Percentiles rank a stretch among this genome's conserved stretches.
Conservation (phyloP, 2,113 vertebrate genomes). For the Prochilodus magdalenae region DNA sequence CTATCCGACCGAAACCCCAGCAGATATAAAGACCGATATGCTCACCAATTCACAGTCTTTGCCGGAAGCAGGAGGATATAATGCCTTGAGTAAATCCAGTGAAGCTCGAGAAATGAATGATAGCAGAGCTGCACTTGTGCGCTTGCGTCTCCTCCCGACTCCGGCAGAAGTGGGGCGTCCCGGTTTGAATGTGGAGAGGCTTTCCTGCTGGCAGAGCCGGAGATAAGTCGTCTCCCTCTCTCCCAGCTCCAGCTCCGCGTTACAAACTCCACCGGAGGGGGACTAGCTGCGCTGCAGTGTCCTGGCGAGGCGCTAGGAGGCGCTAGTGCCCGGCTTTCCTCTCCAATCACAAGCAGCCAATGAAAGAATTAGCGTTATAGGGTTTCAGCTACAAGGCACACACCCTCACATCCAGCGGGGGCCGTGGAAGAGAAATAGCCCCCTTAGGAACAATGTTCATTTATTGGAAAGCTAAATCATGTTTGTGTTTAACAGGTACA, state of each 20-base stretch:
- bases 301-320: background rate
- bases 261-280: background rate
- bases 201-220: conserved; percentile 4
- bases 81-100: background rate
- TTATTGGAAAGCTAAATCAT: no score
- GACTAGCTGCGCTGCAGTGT: background rate
- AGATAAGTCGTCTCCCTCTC: conserved; percentile 15
- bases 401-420: no score
- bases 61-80: background rate
- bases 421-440: no score
- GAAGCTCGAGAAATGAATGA: background rate
- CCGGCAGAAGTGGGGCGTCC: conserved; percentile 15
- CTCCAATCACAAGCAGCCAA: background rate
- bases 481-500: no score
- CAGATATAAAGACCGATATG: background rate
- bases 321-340: background rate
- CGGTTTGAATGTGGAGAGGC: conserved; percentile 30
- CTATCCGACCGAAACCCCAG: background rate
- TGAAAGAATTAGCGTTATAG: no score
- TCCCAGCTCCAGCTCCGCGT: background rate
- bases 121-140: background rate
- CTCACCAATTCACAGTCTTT: conserved; percentile 36
- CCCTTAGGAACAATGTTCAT: no score
- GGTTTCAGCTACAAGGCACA: no score
- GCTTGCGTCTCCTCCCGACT: background rate